Evolutionary conservation across 30 jellyfish, hydroid and myxozoan genomes (phyloP), one percentile per base, ranked within the genome.

Genomic region (Aurelia sp.): DNA sequence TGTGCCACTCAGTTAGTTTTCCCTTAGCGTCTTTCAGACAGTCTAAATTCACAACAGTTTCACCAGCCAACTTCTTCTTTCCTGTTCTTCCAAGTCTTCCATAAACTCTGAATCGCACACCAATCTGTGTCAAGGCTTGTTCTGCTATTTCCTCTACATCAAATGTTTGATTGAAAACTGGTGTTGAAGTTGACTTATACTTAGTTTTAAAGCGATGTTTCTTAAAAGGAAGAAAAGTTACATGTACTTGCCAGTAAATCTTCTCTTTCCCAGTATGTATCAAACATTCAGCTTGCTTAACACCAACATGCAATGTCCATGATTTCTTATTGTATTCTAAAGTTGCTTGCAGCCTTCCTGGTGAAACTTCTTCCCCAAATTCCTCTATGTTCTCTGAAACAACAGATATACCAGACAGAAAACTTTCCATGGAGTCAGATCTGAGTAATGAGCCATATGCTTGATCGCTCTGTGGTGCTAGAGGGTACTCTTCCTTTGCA

Each of bases 201-300:
- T 83, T 84, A 10, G 99, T 87, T 63, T 94, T 94, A 75, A 83
- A 94, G 17, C 96, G 85, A 58, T 94, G 97, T 76, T 94, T 94
- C 64, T 94, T 94, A 76, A 94, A 94, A 23, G 99, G 99, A 62
- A 94, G 69, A 63, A 94, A 66, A 1, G 99, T 85, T 19, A 86
- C 82, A 79, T 94, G 99, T 15, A 85, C 99, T 76, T 94, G 99
- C 99, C 99, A 94, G 64, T 94, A 94, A 66, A 94, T 74, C 68
- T 85, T 89, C 37, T 85, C 97, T 41, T 81, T 85, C 30, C 81
- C 88, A 21, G 97, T 94, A 35, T 94, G 80, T 44, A 94, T 40
- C 77, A 94, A 81, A 74, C 97, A 94, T 27, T 94, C 95, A 1
- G 97, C 99, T 79, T 94, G 99, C 78, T 94, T 94, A 13, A 86